Base-by-base conservation (phyloP, 2,888 invertebrate species). In the Teinopalpus imperialis region DNA sequence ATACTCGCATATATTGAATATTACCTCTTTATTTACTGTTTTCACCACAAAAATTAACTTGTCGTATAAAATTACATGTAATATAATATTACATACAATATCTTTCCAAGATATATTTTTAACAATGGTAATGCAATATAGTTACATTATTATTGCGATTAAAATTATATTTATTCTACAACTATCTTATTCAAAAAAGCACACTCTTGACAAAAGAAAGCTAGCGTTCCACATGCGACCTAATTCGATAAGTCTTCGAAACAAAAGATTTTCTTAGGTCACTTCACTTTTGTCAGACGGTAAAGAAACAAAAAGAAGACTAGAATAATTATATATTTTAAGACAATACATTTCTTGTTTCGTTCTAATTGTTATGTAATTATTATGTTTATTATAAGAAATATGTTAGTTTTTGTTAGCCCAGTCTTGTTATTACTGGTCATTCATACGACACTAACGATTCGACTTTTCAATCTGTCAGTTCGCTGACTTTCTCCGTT, bases 401-500 rank as follows among this genome's bases (percentile, higher is more conserved):
- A n/a, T n/a, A n/a, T n/a, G n/a, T n/a, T n/a, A n/a, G n/a, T n/a
- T n/a, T n/a, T n/a, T n/a, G n/a, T n/a, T n/a, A n/a, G n/a, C n/a
- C n/a, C n/a, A n/a, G n/a, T n/a, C n/a, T n/a, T n/a, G n/a, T n/a
- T n/a, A n/a, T n/a, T n/a, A n/a, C 13, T 9, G 8, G 3, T 16
- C 14, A 16, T 9, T 16, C 6, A 6, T 9, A 13, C 24, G 12
- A n/a, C 18, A 16, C 8, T 29, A 29, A 43, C 13, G 23, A 32
- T 7, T 12, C 8, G 7, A 42, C 14, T 36, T 16, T 36, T n/a
- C 24, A 42, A 7, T 40, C 3, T 10, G 27, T 34, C 34, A 10
- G 9, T 30, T 24, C 44, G 24, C 43, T 32, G 50, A 44, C 52
- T 52, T 54, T 50, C 54, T 43, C 50, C 32, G 30, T 29, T 36